Evolutionary conservation across 2,888 invertebrate species (phyloP), one percentile per base, ranked within the genome.

Genomic region (Horisme vitalbata): DNA sequence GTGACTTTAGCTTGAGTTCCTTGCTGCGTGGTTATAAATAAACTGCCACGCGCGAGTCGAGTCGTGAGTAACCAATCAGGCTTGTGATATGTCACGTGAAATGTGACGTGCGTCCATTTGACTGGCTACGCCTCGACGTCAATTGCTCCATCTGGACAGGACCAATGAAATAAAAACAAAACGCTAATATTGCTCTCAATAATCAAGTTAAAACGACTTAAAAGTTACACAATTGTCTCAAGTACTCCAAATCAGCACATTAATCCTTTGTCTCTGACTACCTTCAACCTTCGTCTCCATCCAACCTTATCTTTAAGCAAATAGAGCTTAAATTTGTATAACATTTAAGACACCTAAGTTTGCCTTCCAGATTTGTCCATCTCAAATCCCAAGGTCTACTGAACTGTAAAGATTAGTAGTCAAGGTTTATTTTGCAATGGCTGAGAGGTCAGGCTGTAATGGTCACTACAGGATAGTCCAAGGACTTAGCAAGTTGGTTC

Each of bases 401-500:
- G 6, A 7, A 13, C 45, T n/a, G 20, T 45, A 23, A 21, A 0
- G 1, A 1, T 1, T 10, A 11, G 4, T 0, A 0, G 0, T 7
- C 12, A 28, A 15, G 27, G 41, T 26, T 1, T 12, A 21, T 28
- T 15, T 23, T 47, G 5, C 7, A 0, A 4, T 32, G 12, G 11
- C 13, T 20, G 3, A 4, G 5, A 27, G 41, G 32, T 37, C 36
- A 8, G 4, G 10, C 5, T 37, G 9, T 2, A 11, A 12, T 33
- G 41, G 46, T 21, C 20, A 34, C 38, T 38, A 38, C 10, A 18
- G 26, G 21, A 32, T 45, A 38, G 45, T 47, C 46, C 26, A 38
- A 49, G 51, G 37, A 48, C 54, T 39, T 60, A 57, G 53, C 55
- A 57, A 59, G 55, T 59, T 59, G 54, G 51, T 52, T 46, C 50